Evolutionary conservation across 2,888 invertebrate species (phyloP), one percentile per base, ranked within the genome.

Genomic region (Drosophila putrida): DNA sequence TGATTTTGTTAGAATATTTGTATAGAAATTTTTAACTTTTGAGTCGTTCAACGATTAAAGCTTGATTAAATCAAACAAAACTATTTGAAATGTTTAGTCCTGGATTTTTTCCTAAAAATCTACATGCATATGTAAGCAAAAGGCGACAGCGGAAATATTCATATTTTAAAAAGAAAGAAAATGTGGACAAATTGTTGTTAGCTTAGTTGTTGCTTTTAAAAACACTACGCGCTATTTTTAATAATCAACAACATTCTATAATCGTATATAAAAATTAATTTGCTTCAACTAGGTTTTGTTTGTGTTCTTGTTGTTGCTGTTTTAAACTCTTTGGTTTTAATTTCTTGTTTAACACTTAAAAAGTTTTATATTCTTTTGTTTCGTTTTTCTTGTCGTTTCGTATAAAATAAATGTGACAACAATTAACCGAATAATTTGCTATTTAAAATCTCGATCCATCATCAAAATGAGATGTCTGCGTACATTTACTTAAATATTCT

Each of bases 1-100:
- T 35, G 10, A n/a, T 25, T 43, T 27, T 27, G 3, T n/a, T 27
- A 20, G 33, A 68, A 47, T 53, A 41, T 43, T 46, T 49, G 31
- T 49, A 43, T 43, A 8, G 50, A 64, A 75, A 69, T 80, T 71
- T 69, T 71, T 75, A 61, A 82, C 44, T 76, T 81, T 82, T 80
- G 79, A 75, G 76, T 89, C 89, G 90, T 90, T 90, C 90, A 81
- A 90, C 89, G 86, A 82, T 90, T 90, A 90, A 91, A 90, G 90
- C 91, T 90, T 86, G 49, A 59, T 57, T 64, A 51, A 82, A 75
- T 66, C 58, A 43, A 64, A 63, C 50, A 46, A 60, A 64, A 46
- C 41, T 20, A 38, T 44, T 53, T 41, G 9, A 61, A 72, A 53
- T 44, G 53, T 10, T 60, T 53, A 53, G 49, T 25, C 20, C 27